A percentile compares a stretch with the other conserved stretches of the same genome.
phyloP scores from a whole-genome alignment of 2,888 invertebrate species.

The Drosophila buzzatii region DNA sequence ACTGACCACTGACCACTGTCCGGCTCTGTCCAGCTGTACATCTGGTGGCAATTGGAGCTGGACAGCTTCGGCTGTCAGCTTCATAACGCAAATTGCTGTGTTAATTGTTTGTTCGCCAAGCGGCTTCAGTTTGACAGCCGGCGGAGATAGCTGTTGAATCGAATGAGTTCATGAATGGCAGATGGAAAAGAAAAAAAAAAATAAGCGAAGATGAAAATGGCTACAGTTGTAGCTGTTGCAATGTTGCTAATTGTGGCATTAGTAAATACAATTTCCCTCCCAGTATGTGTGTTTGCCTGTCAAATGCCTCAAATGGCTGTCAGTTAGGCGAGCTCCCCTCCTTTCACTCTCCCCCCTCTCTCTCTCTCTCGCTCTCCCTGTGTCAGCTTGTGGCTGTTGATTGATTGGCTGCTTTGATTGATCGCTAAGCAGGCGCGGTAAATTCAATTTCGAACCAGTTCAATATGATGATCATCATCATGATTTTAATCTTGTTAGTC shows the following conservation, averaged over 20 bases:
- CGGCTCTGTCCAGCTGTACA: not conserved
- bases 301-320: slow-evolving; percentile 51
- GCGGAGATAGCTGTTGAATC: slow-evolving; percentile 15
- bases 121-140: slow-evolving; percentile 43
- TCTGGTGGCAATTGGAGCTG: slow-evolving; percentile 16
- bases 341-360: not conserved
- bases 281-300: slow-evolving; percentile 25
- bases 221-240: slow-evolving; percentile 7
- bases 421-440: slow-evolving; percentile 38
- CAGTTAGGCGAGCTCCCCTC: slow-evolving; percentile 21
- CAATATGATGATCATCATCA: slow-evolving; percentile 38
- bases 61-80: slow-evolving; percentile 15
- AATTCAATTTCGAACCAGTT: slow-evolving; percentile 39
- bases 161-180: slow-evolving; percentile 16
- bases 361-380: not conserved
- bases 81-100: slow-evolving; percentile 42
- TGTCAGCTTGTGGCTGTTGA: slow-evolving; percentile 39
- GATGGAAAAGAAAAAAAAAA: not conserved
- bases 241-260: slow-evolving; percentile 51
- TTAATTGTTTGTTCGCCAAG: slow-evolving; percentile 53
- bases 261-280: slow-evolving; percentile 37
- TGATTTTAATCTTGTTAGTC: slow-evolving; percentile 43
- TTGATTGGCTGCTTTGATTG: slow-evolving; percentile 63
- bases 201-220: not conserved
- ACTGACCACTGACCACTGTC: not conserved